Evolutionary conservation across 2,888 invertebrate genomes (phyloP), one percentile per base, ranked within the genome.

Genomic region (Eupithecia pulchellata): DNA sequence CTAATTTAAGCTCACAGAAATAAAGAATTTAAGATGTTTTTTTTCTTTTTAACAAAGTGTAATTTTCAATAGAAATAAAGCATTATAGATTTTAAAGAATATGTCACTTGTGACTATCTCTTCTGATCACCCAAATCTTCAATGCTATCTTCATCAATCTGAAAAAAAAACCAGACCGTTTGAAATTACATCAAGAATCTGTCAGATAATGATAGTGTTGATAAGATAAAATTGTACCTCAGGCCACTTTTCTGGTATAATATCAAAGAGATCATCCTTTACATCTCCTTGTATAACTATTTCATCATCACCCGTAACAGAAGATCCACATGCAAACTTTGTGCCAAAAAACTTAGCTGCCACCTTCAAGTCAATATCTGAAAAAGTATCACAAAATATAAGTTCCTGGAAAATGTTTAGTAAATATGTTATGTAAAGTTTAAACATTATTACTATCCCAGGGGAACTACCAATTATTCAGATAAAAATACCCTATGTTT

Each of bases 261-360:
- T 96, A 94, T 99, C 99, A 92, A 99, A 98, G 30, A 99, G 94
- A 82, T 99, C 99, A 95, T 99, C 99, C 91, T 99, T 99, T 0
- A 99, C 99, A 93, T 99, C 99, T 68, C 99, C 99, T 91, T 99
- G 99, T 86, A 99, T 99, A 61, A 99, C 99, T 86, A 99, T 99
- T 93, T 99, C 99, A 95, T 99, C 99, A 79, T 99, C 98, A 8
- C 99, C 99, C 36, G 99, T 99, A 1, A 99, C 99, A 13, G 99
- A 99, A 9, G 99, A 98, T n/a, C 99, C 99, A 92, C 99, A 99
- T 6, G 99, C 99, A 95, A 99, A 99, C 91, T 97, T 98, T 70
- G 98, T 98, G 55, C 99, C 98, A 94, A 99, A 99, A 89, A 98
- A 98, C 90, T 99, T 99, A 36, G 99, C 98, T 68, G 99, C 99